phyloP scores from a whole-genome alignment of 2,113 vertebrate genomes.

The Aegotheles bennettii region DNA sequence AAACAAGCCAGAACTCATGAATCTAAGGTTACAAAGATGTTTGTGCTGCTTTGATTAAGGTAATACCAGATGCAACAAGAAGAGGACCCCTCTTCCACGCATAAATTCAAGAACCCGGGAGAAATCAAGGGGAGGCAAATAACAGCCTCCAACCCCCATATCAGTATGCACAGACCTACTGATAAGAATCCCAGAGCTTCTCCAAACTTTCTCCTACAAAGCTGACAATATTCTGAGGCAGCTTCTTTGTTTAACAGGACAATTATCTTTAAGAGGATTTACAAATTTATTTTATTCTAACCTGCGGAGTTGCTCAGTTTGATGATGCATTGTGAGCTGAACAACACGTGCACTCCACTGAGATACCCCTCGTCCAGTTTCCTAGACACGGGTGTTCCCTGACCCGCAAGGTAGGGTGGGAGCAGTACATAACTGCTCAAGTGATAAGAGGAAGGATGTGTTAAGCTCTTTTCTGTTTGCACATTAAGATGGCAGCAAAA shows the following conservation, averaged over 20 bases:
- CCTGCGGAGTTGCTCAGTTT: background rate
- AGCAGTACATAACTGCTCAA: background rate
- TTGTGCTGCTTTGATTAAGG: background rate
- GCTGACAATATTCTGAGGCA: background rate
- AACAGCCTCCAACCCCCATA: background rate
- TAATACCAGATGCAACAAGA: background rate
- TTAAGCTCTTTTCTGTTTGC: background rate
- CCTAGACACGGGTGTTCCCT: background rate
- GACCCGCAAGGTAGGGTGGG: background rate
- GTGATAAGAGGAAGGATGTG: background rate
- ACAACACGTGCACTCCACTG: fast-evolving
- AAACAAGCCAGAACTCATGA: background rate
- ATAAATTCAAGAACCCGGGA: background rate
- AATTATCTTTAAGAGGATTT: background rate
- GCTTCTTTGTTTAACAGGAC: background rate
- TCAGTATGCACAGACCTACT: background rate
- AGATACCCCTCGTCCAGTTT: background rate
- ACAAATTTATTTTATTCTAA: background rate
- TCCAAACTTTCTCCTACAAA: background rate
- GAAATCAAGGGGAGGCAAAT: background rate
- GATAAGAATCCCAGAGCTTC: background rate
- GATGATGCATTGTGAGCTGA: background rate
- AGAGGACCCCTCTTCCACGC: background rate
- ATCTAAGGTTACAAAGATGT: background rate
- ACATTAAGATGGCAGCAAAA: background rate